Base-by-base conservation (phyloP, 2,113 vertebrate species). In the Corvus hawaiiensis region DNA sequence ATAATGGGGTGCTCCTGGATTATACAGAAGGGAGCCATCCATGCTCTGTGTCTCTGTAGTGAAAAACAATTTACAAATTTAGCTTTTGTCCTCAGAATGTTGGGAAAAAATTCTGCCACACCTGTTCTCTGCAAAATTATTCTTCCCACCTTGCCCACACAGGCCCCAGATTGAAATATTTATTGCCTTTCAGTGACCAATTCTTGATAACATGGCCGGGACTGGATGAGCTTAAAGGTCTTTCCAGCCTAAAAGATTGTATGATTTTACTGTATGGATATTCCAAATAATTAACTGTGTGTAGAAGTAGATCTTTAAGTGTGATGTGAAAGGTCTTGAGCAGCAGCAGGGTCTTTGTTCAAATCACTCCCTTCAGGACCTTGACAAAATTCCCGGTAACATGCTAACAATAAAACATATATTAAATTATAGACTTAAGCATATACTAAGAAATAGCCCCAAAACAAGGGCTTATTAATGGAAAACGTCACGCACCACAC, bases 151-250 rank as follows among this genome's bases (percentile, higher is more conserved):
- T 62, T 28, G 21, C 11, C 49, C 41, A 32, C 27, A 14, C 11
- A 61, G 22, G 16, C 11, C 6, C 4, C 30, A 7, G 12, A 43
- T 9, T 58, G 28, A 91, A 96, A 39, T 51, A 75, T 46, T 61
- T 37, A 44, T 12, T 39, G 30, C 5, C 11, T 39, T 56, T 56
- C 49, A 80, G 1, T 33, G 52, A 32, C 15, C 43, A 67, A 0
- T 27, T 82, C n/a, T 41, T 58, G 21, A 16, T 28, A 46, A 58
- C 6, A 16, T 0, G 1, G 5, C 2, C 0, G 1, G 46, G 27
- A 67, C 11, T 51, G 3, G 7, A 41, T 39, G 24, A 32, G 7
- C 24, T 63, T 59, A 33, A 28, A 52, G 16, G 11, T 54, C 13
- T 71, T 62, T 48, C 30, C n/a, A 76, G 10, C 17, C 10, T 19